A percentile compares a stretch with the other conserved stretches of the same genome.
Conservation (phyloP, 2,888 invertebrate genomes). For the Meiosimyza platycephala region DNA sequence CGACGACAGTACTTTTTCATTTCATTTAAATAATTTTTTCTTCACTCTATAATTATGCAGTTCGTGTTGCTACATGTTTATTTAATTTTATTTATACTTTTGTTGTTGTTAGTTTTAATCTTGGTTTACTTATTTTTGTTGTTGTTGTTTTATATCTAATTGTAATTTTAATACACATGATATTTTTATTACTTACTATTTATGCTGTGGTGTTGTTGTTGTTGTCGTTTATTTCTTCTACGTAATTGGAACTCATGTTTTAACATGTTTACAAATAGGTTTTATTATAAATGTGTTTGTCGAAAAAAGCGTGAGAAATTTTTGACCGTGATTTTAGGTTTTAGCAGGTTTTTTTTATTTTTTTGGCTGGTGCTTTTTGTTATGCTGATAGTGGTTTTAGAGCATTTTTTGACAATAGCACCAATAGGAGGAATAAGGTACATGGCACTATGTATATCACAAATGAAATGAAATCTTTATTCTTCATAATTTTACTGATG, state of each 20-base stretch:
- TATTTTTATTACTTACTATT: slow-evolving; percentile 8
- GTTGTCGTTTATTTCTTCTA: slow-evolving; percentile 29
- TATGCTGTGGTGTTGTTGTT: slow-evolving; percentile 14
- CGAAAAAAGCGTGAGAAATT: slow-evolving; percentile 50
- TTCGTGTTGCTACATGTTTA: too few species aligned
- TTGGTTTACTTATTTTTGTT: background rate
- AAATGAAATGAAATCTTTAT: too few species aligned
- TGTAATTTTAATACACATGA: slow-evolving; percentile 21
- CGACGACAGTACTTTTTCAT: too few species aligned
- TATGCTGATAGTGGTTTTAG: slow-evolving; percentile 32
- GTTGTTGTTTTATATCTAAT: slow-evolving; percentile 1
- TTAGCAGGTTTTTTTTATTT: background rate
- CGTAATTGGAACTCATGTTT: slow-evolving; percentile 46
- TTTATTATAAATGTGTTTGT: slow-evolving; percentile 37
- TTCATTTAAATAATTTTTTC: too few species aligned
- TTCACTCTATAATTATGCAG: too few species aligned
- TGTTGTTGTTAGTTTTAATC: slow-evolving; percentile 6
- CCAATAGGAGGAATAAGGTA: background rate
- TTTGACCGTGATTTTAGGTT: slow-evolving; percentile 45
- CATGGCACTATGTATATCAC: too few species aligned
- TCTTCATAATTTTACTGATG: too few species aligned
- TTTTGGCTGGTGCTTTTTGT: slow-evolving; percentile 16
- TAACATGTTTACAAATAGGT: slow-evolving; percentile 46
- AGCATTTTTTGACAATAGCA: background rate
- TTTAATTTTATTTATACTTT: too few species aligned